phyloP scores from a whole-genome alignment of 2,888 invertebrate species.

The Hedychridium roseum region DNA sequence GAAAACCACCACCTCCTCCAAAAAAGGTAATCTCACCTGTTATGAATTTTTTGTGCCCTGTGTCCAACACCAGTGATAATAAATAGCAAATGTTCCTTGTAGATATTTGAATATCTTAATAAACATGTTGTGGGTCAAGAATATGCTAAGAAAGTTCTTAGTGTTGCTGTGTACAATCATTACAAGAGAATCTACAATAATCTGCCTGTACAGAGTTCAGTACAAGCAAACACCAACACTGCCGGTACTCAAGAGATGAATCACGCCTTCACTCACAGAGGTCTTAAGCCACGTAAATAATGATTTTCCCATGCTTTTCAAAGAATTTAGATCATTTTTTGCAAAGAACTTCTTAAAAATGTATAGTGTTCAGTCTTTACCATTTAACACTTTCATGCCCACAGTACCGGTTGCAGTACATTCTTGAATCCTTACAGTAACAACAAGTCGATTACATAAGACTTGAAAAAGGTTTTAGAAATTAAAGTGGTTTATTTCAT shows the following conservation, averaged over 20 bases:
- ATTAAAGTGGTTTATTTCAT: too few species aligned
- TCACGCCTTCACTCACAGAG: conserved; percentile 76
- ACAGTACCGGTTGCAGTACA: too few species aligned
- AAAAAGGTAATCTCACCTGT: conserved; percentile 71
- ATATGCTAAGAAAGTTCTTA: conserved; percentile 94
- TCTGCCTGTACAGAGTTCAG: conserved; percentile 67
- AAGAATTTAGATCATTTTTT: background rate
- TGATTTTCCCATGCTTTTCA: conserved; percentile 25
- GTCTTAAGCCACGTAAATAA: conserved; percentile 66
- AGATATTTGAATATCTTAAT: conserved; percentile 95
- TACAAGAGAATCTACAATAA: conserved; percentile 98
- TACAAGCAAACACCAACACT: conserved; percentile 40
- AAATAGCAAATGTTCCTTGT: conserved; percentile 17
- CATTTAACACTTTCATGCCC: too few species aligned
- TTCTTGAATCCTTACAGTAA: too few species aligned
- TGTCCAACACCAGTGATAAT: background rate
- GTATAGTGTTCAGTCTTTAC: too few species aligned
- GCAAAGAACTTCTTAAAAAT: background rate
- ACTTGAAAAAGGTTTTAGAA: too few species aligned
- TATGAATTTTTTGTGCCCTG: background rate
- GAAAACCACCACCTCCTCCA: conserved; percentile 93
- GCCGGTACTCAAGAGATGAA: conserved; percentile 71
- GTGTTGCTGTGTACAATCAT: conserved; percentile 99
- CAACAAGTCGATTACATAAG: too few species aligned
- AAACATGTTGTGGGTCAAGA: conserved; percentile 98